These are phyloP conservation scores for Pogonognathellus flavescens DNA, from an alignment of 1,140 invertebrate genomes.

Conservation along the genomic window DNA sequence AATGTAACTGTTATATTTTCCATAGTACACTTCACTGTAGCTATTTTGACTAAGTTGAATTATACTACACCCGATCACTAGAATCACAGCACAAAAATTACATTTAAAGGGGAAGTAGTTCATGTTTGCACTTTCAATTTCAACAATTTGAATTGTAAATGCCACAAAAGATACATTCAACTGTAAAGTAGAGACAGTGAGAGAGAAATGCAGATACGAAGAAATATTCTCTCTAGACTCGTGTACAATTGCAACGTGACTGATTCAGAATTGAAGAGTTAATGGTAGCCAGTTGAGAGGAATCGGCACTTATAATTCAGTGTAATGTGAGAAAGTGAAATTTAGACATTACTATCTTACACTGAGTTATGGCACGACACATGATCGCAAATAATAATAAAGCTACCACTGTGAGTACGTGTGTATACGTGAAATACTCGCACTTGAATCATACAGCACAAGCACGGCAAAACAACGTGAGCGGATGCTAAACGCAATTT, in stretches of 20 bases:
- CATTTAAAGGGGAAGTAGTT: not conserved
- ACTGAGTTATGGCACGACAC: not conserved
- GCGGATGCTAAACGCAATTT: not conserved
- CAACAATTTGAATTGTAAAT: not conserved
- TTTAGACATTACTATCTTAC: constrained; percentile 27
- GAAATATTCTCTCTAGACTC: not conserved
- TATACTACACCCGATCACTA: not conserved
- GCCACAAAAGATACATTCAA: not conserved
- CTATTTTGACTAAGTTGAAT: not conserved
- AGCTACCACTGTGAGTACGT: not conserved
- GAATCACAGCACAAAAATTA: not conserved
- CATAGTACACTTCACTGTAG: not conserved
- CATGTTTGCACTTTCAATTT: constrained; percentile 33
- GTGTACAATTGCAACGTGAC: not conserved
- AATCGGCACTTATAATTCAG: not conserved
- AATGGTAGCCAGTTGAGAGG: not conserved
- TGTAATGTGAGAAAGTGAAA: constrained; percentile 32
- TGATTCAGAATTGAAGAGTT: not conserved
- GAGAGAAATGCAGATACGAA: not conserved
- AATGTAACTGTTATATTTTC: not conserved
- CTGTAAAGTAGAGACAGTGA: not conserved
- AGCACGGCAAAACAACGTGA: not conserved
- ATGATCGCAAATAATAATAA: not conserved
- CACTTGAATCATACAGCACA: not conserved
- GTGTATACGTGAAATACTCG: not conserved